These are phyloP conservation scores for Speoplatyrhinus poulsoni DNA, from an alignment of 2,113 vertebrate species.

Conservation along the genomic window DNA sequence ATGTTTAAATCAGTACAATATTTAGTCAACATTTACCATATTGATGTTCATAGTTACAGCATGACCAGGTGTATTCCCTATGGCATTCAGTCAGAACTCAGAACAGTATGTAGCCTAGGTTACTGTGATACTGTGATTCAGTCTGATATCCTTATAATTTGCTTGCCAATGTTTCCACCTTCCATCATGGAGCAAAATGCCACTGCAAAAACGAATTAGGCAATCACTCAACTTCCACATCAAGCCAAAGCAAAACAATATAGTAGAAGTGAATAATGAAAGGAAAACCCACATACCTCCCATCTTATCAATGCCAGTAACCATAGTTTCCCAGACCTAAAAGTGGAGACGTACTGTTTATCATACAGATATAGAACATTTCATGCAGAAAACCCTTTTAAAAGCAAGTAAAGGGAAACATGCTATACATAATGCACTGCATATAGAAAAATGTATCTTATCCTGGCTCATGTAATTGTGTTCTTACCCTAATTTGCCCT, in stretches of 20 bases:
- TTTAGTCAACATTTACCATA: conserved; percentile 8
- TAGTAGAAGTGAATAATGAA: background rate
- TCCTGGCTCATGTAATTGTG: background rate
- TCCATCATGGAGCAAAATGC: conserved; percentile 97
- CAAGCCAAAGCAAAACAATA: background rate
- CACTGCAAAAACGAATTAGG: conserved; percentile 71
- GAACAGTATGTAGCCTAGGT: background rate
- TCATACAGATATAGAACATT: background rate
- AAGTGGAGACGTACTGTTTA: conserved; percentile 21
- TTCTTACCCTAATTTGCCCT: conserved; percentile 87
- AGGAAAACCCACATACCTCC: conserved; percentile 81
- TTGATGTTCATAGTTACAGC: conserved; percentile 14
- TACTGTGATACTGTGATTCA: conserved; percentile 41
- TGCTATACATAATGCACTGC: background rate
- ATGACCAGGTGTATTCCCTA: conserved; percentile 18
- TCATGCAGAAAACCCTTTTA: background rate
- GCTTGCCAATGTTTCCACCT: conserved; percentile 93
- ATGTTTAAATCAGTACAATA: background rate
- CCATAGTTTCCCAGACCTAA: conserved; percentile 88
- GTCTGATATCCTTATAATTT: conserved; percentile 86
- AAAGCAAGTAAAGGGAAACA: background rate
- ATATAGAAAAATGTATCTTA: background rate
- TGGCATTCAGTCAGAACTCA: conserved; percentile 3
- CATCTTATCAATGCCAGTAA: conserved; percentile 86
- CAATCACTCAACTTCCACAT: background rate